Percentiles rank a stretch among this genome's conserved stretches.
Evolutionary conservation across 2,888 invertebrate genomes (phyloP).

Genomic region (Unio delphinus): DNA sequence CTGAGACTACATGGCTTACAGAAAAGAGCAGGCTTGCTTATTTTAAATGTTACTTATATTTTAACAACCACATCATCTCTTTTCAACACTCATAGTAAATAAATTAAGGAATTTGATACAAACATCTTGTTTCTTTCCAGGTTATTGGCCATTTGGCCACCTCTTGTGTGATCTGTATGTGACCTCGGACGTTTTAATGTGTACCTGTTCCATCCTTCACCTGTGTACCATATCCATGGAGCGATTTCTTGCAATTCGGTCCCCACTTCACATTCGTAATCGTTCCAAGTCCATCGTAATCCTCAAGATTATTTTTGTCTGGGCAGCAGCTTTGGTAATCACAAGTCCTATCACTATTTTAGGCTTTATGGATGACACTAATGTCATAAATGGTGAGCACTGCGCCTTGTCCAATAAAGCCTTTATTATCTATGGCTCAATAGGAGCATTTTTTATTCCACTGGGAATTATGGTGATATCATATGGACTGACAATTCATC

Average conservation of each 20-base stretch:
- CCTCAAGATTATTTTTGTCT: constrained; percentile 92
- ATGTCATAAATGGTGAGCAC: constrained; percentile 75
- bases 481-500: constrained; percentile 91
- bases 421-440: constrained; percentile 88
- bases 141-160: constrained; percentile 87
- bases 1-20: too few relatives aligned
- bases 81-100: neutral
- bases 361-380: constrained; percentile 77
- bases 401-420: constrained; percentile 72
- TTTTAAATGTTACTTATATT: too few relatives aligned
- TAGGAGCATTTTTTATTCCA: constrained; percentile 96
- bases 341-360: constrained; percentile 73
- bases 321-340: constrained; percentile 83
- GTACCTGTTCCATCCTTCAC: constrained; percentile 76
- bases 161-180: constrained; percentile 73
- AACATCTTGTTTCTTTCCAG: constrained; percentile 73
- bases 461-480: constrained; percentile 94
- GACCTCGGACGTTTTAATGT: constrained; percentile 77
- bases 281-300: constrained; percentile 68
- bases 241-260: constrained; percentile 89
- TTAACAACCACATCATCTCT: neutral
- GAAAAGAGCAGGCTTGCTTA: too few relatives aligned
- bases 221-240: constrained; percentile 76
- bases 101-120: constrained; percentile 1
- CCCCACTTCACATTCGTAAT: constrained; percentile 80